These are phyloP conservation scores for Lerista edwardsae DNA, from an alignment of 2,797 vertebrate genomes.

Conservation along the genomic window DNA sequence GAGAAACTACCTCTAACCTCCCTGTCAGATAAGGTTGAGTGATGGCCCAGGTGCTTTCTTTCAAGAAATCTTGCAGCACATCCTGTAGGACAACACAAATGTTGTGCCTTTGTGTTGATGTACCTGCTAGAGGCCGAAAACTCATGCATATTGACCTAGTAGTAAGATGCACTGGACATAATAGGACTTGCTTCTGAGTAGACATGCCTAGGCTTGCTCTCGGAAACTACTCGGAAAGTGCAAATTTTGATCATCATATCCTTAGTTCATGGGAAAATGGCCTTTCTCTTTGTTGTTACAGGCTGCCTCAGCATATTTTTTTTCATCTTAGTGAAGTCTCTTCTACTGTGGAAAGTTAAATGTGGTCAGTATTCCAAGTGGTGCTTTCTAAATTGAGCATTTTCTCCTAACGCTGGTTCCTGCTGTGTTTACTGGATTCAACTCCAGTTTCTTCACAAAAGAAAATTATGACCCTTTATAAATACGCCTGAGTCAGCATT, in stretches of 20 bases:
- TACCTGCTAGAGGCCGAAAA: neutral
- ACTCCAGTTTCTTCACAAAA: neutral
- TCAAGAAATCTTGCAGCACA: neutral
- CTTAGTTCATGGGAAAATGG: neutral
- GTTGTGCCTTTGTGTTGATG: neutral
- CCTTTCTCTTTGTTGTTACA: slow-evolving; percentile 1
- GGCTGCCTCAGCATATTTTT: neutral
- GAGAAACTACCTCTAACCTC: neutral
- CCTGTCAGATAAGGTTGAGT: neutral
- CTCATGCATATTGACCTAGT: too few species aligned
- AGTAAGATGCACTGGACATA: too few species aligned
- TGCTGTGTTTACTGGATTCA: slow-evolving; percentile 5
- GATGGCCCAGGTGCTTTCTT: slow-evolving; percentile 6
- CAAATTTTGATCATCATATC: neutral
- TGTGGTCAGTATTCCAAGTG: neutral
- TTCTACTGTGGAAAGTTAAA: neutral
- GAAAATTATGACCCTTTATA: neutral
- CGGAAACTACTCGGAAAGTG: neutral
- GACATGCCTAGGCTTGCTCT: too few species aligned
- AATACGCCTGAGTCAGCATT: neutral
- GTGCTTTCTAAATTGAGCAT: neutral
- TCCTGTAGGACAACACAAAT: neutral
- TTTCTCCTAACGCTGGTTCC: neutral
- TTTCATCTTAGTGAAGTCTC: slow-evolving; percentile 30
- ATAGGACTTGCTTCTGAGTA: too few species aligned